phyloP scores from a whole-genome alignment of 2,888 invertebrate genomes.

The Endotricha flammealis region DNA sequence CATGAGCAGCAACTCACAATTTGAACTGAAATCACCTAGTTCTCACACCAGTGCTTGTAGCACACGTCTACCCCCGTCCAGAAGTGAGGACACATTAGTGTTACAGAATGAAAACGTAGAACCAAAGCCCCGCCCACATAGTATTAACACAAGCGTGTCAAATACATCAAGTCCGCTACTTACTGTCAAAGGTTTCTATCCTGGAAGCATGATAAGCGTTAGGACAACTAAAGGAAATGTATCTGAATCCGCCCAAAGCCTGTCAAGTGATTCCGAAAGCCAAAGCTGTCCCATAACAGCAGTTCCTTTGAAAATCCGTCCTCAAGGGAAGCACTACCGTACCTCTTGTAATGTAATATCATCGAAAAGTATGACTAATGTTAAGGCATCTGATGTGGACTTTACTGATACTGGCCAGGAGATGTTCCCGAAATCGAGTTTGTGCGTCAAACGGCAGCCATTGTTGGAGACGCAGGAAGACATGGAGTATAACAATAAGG shows the following conservation, averaged over 20 bases:
- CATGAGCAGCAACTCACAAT: constrained; percentile 63
- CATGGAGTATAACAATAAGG: constrained; percentile 70
- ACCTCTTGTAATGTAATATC: constrained; percentile 64
- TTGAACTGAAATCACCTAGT: constrained; percentile 59
- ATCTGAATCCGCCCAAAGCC: constrained; percentile 82
- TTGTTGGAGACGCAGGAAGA: constrained; percentile 63
- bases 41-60: constrained; percentile 61
- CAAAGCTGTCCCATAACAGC: constrained; percentile 75
- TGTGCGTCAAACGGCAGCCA: constrained; percentile 71
- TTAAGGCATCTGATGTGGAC: constrained; percentile 72
- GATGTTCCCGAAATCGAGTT: constrained; percentile 41
- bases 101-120: constrained; percentile 57
- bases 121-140: constrained; percentile 76
- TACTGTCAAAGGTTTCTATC: constrained; percentile 79
- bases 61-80: constrained; percentile 83
- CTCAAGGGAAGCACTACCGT: constrained; percentile 59
- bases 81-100: constrained; percentile 87
- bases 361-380: constrained; percentile 81
- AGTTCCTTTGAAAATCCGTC: constrained; percentile 77
- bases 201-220: constrained; percentile 81
- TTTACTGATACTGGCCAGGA: constrained; percentile 67
- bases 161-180: constrained; percentile 84
- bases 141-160: constrained; percentile 79
- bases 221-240: constrained; percentile 78
- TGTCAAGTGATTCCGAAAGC: constrained; percentile 82